Base-by-base conservation (phyloP, 1,140 invertebrate species). In the Ditylenchus dipsaci region DNA sequence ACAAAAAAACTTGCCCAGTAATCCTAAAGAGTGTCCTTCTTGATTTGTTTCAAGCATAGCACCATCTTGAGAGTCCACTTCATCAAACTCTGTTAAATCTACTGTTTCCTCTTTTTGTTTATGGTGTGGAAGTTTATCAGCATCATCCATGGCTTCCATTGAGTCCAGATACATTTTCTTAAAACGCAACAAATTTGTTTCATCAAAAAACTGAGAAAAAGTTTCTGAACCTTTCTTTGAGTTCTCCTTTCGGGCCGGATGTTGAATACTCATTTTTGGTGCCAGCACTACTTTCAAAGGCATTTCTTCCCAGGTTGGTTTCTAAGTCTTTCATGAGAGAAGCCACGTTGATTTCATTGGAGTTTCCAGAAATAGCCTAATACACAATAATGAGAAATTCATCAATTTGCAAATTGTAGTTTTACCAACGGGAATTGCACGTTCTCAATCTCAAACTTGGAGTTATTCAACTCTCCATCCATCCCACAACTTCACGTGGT, bases 261-360 rank as follows among this genome's bases (percentile, higher is more conserved):
- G 63, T 53, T 17, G 13, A 13, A 0, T 19, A 23, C 1, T 7
- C 15, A 19, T 59, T 29, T 1, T 23, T 45, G 42, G 29, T 71
- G 27, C 8, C 71, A 8, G 43, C 5, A 43, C 8, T 15, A 19
- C n/a, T 9, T 49, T 1, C 42, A 29, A 65, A 73, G 30, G 23
- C 71, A n/a, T 26, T 19, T 26, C 3, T 19, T 19, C 27, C 56
- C 26, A 74, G 58, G 57, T 73, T 71, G 21, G 19, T 73, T 45
- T 71, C 67, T 29, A 71, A 58, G 27, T 71, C 69, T 19, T 64
- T 60, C 71, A 71, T 71, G 49, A 71, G 65, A 33, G 45, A 45
- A 19, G 49, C 27, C n/a, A 71, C 70, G 23, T 71, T 73, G 26
- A 71, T 71, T 30, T 74, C 63, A 19, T 56, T 56, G 33, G 71